These are phyloP conservation scores for Ammodytes marinus DNA, from an alignment of 2,113 vertebrate genomes.

Conservation along the genomic window DNA sequence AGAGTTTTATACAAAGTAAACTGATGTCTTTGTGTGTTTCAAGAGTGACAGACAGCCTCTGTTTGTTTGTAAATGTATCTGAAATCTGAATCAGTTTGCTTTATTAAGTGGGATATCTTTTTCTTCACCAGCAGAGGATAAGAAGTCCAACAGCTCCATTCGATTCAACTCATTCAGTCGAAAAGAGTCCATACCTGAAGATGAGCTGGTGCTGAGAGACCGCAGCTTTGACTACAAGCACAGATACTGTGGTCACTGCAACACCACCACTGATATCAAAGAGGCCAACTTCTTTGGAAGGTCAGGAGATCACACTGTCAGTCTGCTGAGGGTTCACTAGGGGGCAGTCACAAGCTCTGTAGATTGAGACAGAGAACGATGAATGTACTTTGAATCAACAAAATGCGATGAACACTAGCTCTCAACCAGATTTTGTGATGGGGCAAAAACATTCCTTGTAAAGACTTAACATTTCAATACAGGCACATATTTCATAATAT, in stretches of 20 bases:
- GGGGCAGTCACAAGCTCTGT: conserved; percentile 33
- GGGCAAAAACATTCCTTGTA: neutral
- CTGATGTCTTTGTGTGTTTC: neutral
- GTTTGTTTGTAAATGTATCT: neutral
- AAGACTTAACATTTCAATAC: neutral
- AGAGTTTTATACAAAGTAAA: neutral
- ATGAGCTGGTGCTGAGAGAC: conserved; percentile 94
- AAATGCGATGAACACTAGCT: neutral
- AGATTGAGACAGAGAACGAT: neutral
- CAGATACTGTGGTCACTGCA: conserved; percentile 98
- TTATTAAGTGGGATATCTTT: neutral
- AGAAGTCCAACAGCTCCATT: conserved; percentile 90
- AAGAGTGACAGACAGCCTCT: neutral
- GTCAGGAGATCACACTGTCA: conserved; percentile 75
- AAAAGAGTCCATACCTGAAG: conserved; percentile 95
- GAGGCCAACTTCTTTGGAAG: conserved; percentile 99
- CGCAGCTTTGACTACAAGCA: conserved; percentile 98
- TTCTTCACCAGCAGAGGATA: conserved; percentile 87
- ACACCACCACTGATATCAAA: conserved; percentile 99
- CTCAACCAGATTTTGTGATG: neutral
- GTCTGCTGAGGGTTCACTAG: conserved; percentile 13
- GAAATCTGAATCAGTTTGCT: neutral
- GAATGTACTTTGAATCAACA: neutral
- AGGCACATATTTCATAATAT: neutral
- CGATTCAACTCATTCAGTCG: conserved; percentile 91